Evolutionary conservation across 1,140 invertebrate genomes (phyloP).

Genomic region (Eupristina koningsbergeri): DNA sequence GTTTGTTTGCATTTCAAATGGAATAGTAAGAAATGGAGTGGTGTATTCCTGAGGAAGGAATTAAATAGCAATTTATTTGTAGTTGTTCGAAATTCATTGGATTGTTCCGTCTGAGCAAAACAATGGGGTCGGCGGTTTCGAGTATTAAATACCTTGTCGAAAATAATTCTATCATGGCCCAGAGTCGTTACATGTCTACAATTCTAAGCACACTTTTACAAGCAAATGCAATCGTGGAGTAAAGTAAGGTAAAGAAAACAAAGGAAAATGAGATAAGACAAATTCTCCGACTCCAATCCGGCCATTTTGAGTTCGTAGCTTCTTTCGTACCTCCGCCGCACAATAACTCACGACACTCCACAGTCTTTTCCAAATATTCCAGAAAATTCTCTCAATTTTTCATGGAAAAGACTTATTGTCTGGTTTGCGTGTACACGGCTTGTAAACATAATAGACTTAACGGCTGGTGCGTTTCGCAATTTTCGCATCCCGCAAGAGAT

Average conservation of each 20-base stretch:
- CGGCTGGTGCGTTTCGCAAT: not conserved
- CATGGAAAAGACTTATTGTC: not conserved
- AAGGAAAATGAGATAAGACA: not conserved
- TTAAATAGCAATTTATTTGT: not conserved
- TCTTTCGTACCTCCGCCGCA: not conserved
- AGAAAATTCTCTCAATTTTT: not conserved
- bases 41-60: too few species aligned
- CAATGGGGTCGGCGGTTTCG: not conserved
- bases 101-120: not conserved
- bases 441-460: too few species aligned
- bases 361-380: not conserved
- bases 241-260: not conserved
- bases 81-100: not conserved
- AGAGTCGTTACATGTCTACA: too few species aligned
- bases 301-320: not conserved
- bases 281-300: not conserved
- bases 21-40: too few species aligned
- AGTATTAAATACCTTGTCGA: not conserved
- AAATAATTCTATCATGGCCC: not conserved
- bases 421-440: not conserved
- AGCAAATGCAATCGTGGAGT: not conserved
- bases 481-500: not conserved
- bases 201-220: not conserved
- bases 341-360: not conserved
- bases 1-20: too few species aligned